Base-by-base conservation (phyloP, 2,113 vertebrate genomes). In the Hippocampus comes region DNA sequence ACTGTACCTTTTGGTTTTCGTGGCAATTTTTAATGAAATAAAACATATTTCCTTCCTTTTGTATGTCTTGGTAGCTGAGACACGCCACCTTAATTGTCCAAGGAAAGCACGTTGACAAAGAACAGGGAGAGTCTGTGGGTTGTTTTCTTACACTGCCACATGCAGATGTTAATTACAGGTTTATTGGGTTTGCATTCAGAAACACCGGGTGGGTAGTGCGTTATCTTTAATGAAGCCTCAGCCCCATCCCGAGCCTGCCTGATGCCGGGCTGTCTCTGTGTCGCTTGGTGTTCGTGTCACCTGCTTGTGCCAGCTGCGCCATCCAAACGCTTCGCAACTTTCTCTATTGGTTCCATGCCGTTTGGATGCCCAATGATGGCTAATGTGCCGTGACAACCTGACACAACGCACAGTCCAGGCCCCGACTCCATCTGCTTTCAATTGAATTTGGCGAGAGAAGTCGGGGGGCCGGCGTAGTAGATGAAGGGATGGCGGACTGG, bases 361-460 rank as follows among this genome's bases (percentile, higher is more conserved):
- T 85, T 85, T 89, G 82, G 75, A 84, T 74, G 83, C 87, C 83
- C 90, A 94, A 90, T 91, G 87, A 84, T 81, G 73, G 72, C 80
- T 91, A 79, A 63, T 92, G 78, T 80, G 73, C 82, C 90, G 63
- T 82, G 76, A 87, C 84, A 88, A 89, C 92, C 92, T 90, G 85
- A 85, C 78, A 90, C 89, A 84, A 89, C 68, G 83, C 82, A 83
- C 84, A 70, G 2, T 78, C 68, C 75, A 74, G 80, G 82, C 84
- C 59, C 84, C 71, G 78, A 73, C 86, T 93, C 91, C 92, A 91
- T 90, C 87, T 93, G 92, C 87, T 92, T 94, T 94, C 38, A 81
- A 93, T 94, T 95, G 92, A 90, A 94, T 93, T 90, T 87, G 82
- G 89, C 81, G 72, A 59, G 38, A 65, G 25, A 55, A 18, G 56